Evolutionary conservation across 2,113 vertebrate genomes (phyloP), one percentile per base, ranked within the genome.

Genomic region (Cephalopholis sonnerati): DNA sequence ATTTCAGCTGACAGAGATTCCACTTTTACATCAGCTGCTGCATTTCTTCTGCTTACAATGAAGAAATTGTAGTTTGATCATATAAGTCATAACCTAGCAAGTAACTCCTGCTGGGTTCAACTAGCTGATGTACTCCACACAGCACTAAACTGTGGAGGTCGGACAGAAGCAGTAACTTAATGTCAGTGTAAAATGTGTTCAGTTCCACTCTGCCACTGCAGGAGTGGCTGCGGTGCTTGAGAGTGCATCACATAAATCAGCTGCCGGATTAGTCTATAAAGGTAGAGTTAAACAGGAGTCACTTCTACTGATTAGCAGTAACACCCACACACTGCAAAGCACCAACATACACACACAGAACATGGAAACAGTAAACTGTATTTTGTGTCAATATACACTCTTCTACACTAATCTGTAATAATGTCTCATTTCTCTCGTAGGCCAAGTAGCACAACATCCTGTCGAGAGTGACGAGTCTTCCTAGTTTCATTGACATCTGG

Each of bases 161-260:
- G 18, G 22, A 68, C 53, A 48, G 39, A 65, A 51, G 69, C 36
- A 39, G 32, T 22, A 58, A 53, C 64, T 72, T 12, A n/a, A 39
- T 25, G 58, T 73, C 53, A 66, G 36, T 54, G 44, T 59, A 36
- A 78, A 81, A 83, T 48, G 57, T 84, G 61, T 63, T 64, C 59
- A 66, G 57, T 55, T 77, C 68, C 63, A 77, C 46, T 75, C 55
- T 72, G 48, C 61, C 0, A 53, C 55, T n/a, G 29, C 29, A 22
- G 39, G n/a, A n/a, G n/a, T n/a, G n/a, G n/a, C n/a, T n/a, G 17
- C 9, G 3, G 53, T 64, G 63, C 29, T 50, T 53, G 4, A 55
- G 68, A 77, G 24, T 11, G 9, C 39, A 54, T 59, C 50, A 54
- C 46, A 74, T 61, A 53, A 77, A 77, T 76, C 44, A 79, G 41